Base-by-base conservation (phyloP, 2,888 invertebrate species). In the Thyatira batis region DNA sequence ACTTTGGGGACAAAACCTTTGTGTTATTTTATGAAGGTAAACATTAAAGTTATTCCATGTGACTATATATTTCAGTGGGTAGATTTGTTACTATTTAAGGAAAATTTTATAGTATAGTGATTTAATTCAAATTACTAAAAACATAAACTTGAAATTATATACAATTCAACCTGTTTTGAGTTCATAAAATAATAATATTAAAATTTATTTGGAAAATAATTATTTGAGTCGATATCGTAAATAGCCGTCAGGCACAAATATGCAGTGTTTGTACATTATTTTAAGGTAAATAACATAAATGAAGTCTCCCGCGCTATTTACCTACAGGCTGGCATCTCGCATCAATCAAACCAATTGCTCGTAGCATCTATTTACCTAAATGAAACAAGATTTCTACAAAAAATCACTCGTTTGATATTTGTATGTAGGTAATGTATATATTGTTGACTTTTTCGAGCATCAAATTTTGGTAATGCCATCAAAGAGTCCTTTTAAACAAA, bases 401-500 rank as follows among this genome's bases (percentile, higher is more conserved):
- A 17, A 39, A 11, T 17, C 39, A n/a, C 17, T 39, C 13, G 17
- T 39, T 39, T 39, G 13, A 39, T 39, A 17, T n/a, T n/a, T n/a
- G n/a, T n/a, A n/a, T n/a, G n/a, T n/a, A n/a, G n/a, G n/a, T n/a
- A 39, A 39, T 39, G 4, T 39, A 39, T 17, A 8, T 39, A 39
- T 39, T 39, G 17, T 39, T 39, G 39, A 39, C 39, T 39, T 39
- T 39, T 39, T 39, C 39, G 8, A 39, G 39, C 39, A 39, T 39
- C 39, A 39, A 39, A 39, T 17, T 17, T 25, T 46, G 27, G 13
- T 27, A 25, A 27, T 27, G n/a, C 27, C 9, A 9, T 13, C 46
- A 43, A 46, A 25, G 27, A 20, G 21, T 39, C 27, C 46, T 28
- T 48, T 44, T 20, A 21, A 20, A 48, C 49, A 56, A 60, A 61